A percentile compares a stretch with the other conserved stretches of the same genome.
These are phyloP conservation scores for Ptyas mucosa DNA, from an alignment of 2,113 vertebrate species.

Conservation along the genomic window DNA sequence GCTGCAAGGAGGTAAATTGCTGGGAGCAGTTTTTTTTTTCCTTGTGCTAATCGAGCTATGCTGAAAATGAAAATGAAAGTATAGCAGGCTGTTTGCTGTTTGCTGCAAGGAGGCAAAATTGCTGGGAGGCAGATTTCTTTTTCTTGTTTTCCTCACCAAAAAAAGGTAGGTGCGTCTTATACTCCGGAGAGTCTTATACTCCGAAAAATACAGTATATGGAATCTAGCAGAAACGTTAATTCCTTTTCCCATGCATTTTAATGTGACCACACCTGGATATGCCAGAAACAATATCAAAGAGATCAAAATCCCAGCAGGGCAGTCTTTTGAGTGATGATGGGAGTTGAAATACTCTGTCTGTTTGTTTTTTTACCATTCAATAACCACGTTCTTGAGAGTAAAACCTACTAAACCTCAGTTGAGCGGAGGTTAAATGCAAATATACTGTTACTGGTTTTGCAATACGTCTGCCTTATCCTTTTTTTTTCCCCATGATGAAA, in stretches of 20 bases:
- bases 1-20: too few relatives aligned
- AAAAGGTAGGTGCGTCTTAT: too few relatives aligned
- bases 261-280: neutral
- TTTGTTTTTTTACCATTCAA: neutral
- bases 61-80: too few relatives aligned
- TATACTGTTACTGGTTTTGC: neutral
- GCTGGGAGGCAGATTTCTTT: too few relatives aligned
- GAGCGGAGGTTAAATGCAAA: neutral
- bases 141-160: too few relatives aligned
- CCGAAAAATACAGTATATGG: too few relatives aligned
- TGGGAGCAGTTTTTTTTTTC: too few relatives aligned
- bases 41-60: too few relatives aligned
- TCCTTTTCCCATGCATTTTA: neutral
- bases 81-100: too few relatives aligned
- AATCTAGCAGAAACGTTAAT: neutral
- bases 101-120: too few relatives aligned
- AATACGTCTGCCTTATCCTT: neutral
- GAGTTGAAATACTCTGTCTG: neutral
- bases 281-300: neutral
- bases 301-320: neutral
- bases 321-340: neutral
- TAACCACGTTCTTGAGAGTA: too few relatives aligned
- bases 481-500: neutral
- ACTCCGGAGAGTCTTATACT: too few relatives aligned
- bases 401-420: neutral